A percentile compares a stretch with the other conserved stretches of the same genome.
These are phyloP conservation scores for Lasioglossum oenotherae DNA, from an alignment of 2,888 invertebrate species.

Conservation along the genomic window DNA sequence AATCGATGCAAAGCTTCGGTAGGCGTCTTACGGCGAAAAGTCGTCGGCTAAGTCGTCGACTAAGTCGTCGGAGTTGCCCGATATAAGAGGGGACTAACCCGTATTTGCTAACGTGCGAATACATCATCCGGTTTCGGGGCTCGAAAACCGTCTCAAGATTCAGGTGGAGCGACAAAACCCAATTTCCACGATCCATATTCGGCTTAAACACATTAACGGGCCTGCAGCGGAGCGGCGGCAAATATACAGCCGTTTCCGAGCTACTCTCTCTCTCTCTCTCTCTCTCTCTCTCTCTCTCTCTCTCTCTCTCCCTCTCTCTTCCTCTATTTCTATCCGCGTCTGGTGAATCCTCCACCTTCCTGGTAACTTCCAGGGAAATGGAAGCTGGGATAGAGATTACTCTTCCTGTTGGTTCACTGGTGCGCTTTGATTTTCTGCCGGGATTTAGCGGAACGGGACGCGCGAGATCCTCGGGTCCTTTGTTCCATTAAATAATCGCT, in stretches of 20 bases:
- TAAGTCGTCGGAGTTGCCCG: constrained; percentile 54
- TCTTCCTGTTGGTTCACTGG: constrained; percentile 34
- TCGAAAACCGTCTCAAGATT: constrained; percentile 36
- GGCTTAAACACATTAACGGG: constrained; percentile 68
- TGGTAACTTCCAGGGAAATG: constrained; percentile 39
- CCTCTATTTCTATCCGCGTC: neutral
- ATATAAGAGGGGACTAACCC: constrained; percentile 61
- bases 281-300: neutral
- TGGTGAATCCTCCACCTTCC: constrained; percentile 1
- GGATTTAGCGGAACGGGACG: constrained; percentile 27
- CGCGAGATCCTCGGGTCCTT: constrained; percentile 15
- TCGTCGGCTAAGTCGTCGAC: constrained; percentile 52
- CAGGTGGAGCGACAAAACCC: constrained; percentile 67
- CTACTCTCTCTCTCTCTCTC: neutral
- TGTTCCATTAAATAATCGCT: constrained; percentile 9
- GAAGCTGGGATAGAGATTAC: constrained; percentile 52
- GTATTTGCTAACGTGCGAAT: constrained; percentile 64
- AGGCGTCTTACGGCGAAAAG: constrained; percentile 46
- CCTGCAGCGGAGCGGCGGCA: constrained; percentile 49
- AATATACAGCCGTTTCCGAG: constrained; percentile 43
- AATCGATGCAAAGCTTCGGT: constrained; percentile 34
- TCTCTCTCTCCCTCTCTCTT: neutral
- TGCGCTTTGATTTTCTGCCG: constrained; percentile 47
- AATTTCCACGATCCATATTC: constrained; percentile 69
- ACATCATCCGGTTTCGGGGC: constrained; percentile 32